phyloP scores from a whole-genome alignment of 2,888 invertebrate genomes.

The Salpingus planirostris region DNA sequence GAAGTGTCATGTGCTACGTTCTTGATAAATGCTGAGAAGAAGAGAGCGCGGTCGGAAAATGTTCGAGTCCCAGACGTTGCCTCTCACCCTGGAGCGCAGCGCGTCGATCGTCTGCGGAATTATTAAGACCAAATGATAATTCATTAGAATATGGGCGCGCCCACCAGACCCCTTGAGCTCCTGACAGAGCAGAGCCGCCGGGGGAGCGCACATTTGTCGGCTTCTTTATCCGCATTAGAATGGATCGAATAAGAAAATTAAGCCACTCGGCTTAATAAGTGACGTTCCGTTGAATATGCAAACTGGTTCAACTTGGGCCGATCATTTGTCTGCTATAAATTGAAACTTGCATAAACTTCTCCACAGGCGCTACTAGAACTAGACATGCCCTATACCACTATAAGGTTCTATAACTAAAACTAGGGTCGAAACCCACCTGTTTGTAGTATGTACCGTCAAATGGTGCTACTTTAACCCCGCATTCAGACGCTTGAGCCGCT shows the following conservation, averaged over 20 bases:
- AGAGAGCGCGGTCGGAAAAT: conserved; percentile 28
- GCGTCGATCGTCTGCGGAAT: conserved; percentile 29
- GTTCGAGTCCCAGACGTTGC: conserved; percentile 27
- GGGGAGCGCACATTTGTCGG: conserved; percentile 27
- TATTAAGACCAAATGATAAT: conserved; percentile 37
- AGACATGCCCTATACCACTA: too few species aligned
- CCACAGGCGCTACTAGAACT: background rate
- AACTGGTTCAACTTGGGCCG: conserved; percentile 22
- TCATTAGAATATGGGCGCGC: conserved; percentile 25
- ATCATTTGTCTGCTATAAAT: conserved; percentile 19
- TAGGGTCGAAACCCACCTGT: too few species aligned
- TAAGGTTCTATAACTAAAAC: too few species aligned
- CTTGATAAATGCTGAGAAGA: conserved; percentile 40
- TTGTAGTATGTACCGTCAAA: too few species aligned
- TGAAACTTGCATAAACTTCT: conserved; percentile 11
- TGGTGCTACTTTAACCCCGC: too few species aligned
- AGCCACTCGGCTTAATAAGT: conserved; percentile 26
- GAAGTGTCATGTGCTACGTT: conserved; percentile 42
- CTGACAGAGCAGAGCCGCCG: conserved; percentile 20
- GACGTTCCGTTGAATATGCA: conserved; percentile 26
- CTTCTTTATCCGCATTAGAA: conserved; percentile 23
- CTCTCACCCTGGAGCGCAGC: too few species aligned
- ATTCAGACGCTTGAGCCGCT: too few species aligned
- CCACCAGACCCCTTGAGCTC: conserved; percentile 16
- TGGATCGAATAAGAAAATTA: conserved; percentile 25